Conservation (phyloP, 2,888 invertebrate genomes). For the Limnephilus lunatus region DNA sequence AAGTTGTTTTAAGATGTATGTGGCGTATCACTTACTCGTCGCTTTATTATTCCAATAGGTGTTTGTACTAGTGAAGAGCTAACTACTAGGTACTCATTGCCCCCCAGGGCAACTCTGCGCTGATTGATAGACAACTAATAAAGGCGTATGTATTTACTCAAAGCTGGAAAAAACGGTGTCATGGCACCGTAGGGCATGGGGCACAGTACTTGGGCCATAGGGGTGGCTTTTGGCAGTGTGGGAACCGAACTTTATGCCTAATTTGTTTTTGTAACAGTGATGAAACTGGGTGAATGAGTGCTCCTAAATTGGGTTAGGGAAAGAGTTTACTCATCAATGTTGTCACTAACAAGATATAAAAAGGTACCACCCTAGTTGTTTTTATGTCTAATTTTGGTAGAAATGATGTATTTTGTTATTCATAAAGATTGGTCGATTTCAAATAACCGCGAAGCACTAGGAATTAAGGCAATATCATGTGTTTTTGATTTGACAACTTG, state of each 20-base stretch:
- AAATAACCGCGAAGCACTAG: too few species aligned
- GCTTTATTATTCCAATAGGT: too few species aligned
- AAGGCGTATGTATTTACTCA: conserved; percentile 41
- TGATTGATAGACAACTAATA: conserved; percentile 43
- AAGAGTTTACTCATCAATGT: background rate
- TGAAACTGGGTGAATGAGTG: conserved; percentile 20
- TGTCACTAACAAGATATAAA: background rate
- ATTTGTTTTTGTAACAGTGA: conserved; percentile 50
- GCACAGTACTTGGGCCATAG: background rate
- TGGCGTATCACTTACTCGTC: too few species aligned
- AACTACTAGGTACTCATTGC: background rate
- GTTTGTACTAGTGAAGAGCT: background rate
- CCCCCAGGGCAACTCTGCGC: background rate
- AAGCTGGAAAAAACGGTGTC: conserved; percentile 40
- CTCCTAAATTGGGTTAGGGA: conserved; percentile 22
- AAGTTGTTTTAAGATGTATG: too few species aligned
- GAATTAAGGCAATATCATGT: too few species aligned
- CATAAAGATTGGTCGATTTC: background rate
- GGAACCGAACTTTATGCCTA: conserved; percentile 43
- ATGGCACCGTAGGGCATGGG: background rate
- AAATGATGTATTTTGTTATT: background rate
- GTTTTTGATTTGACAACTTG: too few species aligned
- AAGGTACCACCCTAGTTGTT: background rate
- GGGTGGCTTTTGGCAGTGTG: conserved; percentile 38
- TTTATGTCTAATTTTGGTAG: background rate